These are phyloP conservation scores for Cuculus canorus DNA, from an alignment of 2,797 vertebrate species.

Conservation along the genomic window DNA sequence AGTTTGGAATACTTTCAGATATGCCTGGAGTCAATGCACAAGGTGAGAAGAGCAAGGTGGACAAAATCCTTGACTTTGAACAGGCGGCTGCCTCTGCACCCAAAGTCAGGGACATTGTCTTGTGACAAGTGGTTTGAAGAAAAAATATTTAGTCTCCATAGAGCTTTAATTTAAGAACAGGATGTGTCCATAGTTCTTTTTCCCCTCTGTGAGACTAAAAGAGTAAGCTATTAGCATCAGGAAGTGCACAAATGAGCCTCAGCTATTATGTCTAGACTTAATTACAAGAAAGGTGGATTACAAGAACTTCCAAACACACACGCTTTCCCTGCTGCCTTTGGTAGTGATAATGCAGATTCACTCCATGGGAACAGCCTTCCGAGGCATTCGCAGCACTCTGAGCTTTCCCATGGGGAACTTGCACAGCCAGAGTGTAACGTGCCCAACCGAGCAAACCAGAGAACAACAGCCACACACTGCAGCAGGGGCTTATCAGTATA, in stretches of 20 bases:
- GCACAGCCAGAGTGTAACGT: neutral
- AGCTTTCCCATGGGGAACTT: neutral
- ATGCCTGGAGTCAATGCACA: neutral
- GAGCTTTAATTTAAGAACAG: neutral
- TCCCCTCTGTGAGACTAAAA: neutral
- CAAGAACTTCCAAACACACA: neutral
- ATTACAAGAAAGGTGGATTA: neutral
- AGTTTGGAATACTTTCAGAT: neutral
- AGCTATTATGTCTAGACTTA: neutral
- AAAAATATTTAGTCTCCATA: neutral
- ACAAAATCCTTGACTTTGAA: neutral
- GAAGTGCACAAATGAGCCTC: neutral
- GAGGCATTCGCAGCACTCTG: neutral
- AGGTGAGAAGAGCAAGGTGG: neutral
- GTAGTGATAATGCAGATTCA: neutral
- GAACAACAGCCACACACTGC: too few relatives aligned
- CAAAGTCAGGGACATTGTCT: neutral
- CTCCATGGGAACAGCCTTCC: neutral
- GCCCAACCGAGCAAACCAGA: neutral
- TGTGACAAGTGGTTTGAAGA: neutral
- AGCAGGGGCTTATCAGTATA: neutral
- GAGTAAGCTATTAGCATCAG: neutral
- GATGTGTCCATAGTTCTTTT: neutral
- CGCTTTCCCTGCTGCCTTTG: neutral
- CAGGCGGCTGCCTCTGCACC: neutral